phyloP scores from a whole-genome alignment of 1,140 invertebrate genomes.

The Philopotamus ludificatus region DNA sequence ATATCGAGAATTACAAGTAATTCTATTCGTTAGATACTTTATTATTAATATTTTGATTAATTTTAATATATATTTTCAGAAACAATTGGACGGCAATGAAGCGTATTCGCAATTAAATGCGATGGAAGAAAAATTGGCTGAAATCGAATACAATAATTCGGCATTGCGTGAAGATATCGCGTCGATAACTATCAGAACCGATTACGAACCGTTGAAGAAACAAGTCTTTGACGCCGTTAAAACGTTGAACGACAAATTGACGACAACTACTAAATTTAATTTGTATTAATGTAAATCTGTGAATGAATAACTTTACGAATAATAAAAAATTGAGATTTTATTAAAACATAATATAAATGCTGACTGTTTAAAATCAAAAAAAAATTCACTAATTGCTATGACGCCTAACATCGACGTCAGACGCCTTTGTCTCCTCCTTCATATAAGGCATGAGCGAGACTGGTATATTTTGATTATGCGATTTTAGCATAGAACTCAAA shows the following conservation, averaged over 20 bases:
- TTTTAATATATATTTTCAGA: slow-evolving; percentile 48
- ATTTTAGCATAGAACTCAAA: slow-evolving; percentile 46
- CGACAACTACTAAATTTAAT: slow-evolving; percentile 24
- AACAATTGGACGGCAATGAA: slow-evolving; percentile 66
- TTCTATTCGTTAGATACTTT: neutral
- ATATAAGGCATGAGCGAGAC: slow-evolving; percentile 41
- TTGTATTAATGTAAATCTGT: slow-evolving; percentile 9
- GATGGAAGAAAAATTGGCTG: slow-evolving; percentile 65
- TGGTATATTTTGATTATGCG: slow-evolving; percentile 48
- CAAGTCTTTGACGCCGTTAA: slow-evolving; percentile 46
- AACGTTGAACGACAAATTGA: slow-evolving; percentile 33
- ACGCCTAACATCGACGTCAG: too few relatives aligned
- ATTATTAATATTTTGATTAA: neutral
- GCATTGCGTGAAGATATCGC: slow-evolving; percentile 64
- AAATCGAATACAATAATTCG: slow-evolving; percentile 66
- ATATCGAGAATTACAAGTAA: slow-evolving; percentile 50
- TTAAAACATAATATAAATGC: neutral
- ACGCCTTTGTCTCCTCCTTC: neutral
- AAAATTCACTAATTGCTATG: too few relatives aligned
- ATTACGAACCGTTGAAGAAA: slow-evolving; percentile 61
- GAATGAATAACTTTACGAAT: neutral
- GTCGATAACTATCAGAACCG: slow-evolving; percentile 63
- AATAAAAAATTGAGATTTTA: neutral
- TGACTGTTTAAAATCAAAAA: too few relatives aligned
- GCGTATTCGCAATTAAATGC: slow-evolving; percentile 64